phyloP scores from a whole-genome alignment of 2,797 vertebrate genomes.

The Hemitrygon akajei region DNA sequence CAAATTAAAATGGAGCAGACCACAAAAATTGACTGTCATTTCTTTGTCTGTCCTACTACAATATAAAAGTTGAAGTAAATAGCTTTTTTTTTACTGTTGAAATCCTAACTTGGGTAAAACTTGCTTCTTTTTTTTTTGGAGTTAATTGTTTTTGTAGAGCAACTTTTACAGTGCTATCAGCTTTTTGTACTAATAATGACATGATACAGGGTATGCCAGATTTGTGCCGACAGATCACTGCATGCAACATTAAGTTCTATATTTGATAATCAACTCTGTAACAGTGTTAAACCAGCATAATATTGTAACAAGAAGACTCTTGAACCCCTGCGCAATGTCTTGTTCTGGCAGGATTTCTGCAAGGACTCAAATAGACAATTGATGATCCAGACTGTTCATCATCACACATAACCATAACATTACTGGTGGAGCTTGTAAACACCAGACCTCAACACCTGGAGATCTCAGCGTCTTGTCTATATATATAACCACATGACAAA shows the following conservation, averaged over 20 bases:
- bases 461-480: not conserved
- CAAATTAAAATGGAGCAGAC: no score
- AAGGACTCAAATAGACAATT: not conserved
- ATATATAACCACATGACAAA: not conserved
- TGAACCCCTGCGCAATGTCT: conserved; percentile 15
- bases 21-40: not conserved
- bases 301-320: not conserved
- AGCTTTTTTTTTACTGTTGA: no score
- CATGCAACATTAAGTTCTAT: not conserved
- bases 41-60: no score
- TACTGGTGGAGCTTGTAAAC: conserved; percentile 6
- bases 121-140: not conserved
- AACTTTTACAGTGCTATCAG: not conserved
- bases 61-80: not conserved
- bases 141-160: not conserved
- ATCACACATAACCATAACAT: not conserved
- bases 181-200: not conserved
- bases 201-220: not conserved
- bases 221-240: not conserved
- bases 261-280: not conserved
- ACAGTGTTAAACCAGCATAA: not conserved
- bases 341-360: not conserved
- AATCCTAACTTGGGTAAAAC: not conserved
- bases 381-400: conserved; percentile 22
- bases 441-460: not conserved